These are phyloP conservation scores for Hyposoter didymator DNA, from an alignment of 2,888 invertebrate species.

Conservation along the genomic window DNA sequence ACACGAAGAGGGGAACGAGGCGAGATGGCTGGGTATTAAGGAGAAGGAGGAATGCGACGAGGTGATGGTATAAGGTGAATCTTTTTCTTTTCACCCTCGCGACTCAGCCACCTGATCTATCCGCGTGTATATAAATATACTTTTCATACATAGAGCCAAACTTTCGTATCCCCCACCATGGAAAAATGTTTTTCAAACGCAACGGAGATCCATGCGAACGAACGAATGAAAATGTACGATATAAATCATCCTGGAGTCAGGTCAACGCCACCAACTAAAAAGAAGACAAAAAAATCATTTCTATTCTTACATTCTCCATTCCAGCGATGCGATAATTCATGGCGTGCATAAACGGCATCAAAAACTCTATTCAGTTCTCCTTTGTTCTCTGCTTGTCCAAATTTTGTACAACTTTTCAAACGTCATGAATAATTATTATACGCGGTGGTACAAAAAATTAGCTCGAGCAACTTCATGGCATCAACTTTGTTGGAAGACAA, in stretches of 20 bases:
- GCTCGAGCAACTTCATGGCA: neutral
- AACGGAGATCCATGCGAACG: constrained; percentile 37
- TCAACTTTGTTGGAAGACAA: neutral
- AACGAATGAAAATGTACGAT: constrained; percentile 48
- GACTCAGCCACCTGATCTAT: constrained; percentile 66
- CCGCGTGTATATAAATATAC: constrained; percentile 9
- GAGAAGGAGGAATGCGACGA: constrained; percentile 70
- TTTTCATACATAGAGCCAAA: constrained; percentile 36
- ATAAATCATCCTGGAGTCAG: constrained; percentile 61
- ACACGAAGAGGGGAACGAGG: constrained; percentile 28
- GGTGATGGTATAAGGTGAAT: constrained; percentile 75
- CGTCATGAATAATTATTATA: constrained; percentile 21
- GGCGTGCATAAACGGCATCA: constrained; percentile 34
- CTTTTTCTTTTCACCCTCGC: constrained; percentile 74
- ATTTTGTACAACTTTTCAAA: neutral
- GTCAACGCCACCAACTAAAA: constrained; percentile 44
- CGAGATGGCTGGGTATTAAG: constrained; percentile 27
- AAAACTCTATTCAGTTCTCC: neutral
- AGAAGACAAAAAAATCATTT: constrained; percentile 32
- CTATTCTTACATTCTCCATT: constrained; percentile 25
- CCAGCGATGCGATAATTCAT: constrained; percentile 54
- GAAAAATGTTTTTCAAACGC: constrained; percentile 47
- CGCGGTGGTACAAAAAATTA: neutral
- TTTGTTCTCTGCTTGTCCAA: constrained; percentile 8
- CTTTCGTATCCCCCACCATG: constrained; percentile 17